Evolutionary conservation across 2,888 invertebrate species (phyloP).

Genomic region (Nomada ferruginata): DNA sequence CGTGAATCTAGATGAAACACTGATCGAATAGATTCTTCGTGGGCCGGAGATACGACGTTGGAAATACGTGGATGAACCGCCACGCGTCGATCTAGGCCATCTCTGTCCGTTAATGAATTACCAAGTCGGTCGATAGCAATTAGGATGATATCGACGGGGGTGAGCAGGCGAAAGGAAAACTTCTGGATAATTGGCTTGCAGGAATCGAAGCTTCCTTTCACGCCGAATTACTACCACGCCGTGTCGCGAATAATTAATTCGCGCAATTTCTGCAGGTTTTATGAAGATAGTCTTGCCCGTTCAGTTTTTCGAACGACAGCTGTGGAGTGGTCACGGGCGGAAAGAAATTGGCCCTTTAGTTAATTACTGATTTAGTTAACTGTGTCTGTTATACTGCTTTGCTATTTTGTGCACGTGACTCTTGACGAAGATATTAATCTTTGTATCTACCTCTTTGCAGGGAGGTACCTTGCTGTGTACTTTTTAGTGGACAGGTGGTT

Average conservation of each 20-base stretch:
- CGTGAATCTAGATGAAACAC: constrained; percentile 21
- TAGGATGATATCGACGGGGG: constrained; percentile 48
- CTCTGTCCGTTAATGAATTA: constrained; percentile 59
- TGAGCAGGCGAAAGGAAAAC: constrained; percentile 20
- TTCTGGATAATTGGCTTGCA: constrained; percentile 10
- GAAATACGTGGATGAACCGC: constrained; percentile 9
- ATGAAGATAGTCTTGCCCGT: too few relatives aligned
- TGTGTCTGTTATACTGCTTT: too few relatives aligned
- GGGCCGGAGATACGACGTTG: not conserved
- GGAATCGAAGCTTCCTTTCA: constrained; percentile 8
- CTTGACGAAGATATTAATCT: too few relatives aligned
- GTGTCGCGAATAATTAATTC: not conserved
- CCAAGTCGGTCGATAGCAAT: constrained; percentile 54
- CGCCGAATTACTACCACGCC: constrained; percentile 1
- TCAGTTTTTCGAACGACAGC: not conserved
- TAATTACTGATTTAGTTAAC: too few relatives aligned
- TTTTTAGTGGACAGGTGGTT: too few relatives aligned
- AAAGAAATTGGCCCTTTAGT: too few relatives aligned
- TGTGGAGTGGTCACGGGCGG: too few relatives aligned
- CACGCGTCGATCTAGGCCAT: constrained; percentile 48
- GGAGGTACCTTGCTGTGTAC: too few relatives aligned
- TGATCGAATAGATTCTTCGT: constrained; percentile 17
- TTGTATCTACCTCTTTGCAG: too few relatives aligned
- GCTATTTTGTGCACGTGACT: too few relatives aligned
- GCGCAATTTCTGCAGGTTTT: not conserved